These are phyloP conservation scores for Enteromius trimaculatus DNA, from an alignment of 2,797 vertebrate genomes.

Conservation along the genomic window DNA sequence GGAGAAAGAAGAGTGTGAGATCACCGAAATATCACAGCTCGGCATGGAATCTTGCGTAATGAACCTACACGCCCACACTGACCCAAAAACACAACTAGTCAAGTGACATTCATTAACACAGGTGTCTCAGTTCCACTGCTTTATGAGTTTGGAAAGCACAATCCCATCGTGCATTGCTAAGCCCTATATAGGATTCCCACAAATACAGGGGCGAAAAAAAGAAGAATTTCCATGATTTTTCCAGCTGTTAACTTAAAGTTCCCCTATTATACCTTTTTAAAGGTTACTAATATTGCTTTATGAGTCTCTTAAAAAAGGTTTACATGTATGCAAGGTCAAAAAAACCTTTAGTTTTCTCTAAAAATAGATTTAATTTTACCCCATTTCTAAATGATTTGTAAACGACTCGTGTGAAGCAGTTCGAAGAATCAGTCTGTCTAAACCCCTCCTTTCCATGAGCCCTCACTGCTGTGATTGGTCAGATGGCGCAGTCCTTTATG, in stretches of 20 bases:
- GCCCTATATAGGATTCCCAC: neutral
- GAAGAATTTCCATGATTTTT: neutral
- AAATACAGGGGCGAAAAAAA: neutral
- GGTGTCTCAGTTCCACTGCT: neutral
- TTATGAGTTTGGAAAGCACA: constrained; percentile 15
- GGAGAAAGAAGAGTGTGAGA: constrained; percentile 31
- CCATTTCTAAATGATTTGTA: too few relatives aligned
- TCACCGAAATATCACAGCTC: constrained; percentile 41
- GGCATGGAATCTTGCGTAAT: constrained; percentile 37
- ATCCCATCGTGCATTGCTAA: neutral
- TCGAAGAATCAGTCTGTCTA: too few relatives aligned
- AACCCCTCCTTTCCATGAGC: too few relatives aligned
- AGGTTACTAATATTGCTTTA: too few relatives aligned
- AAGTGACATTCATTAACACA: constrained; percentile 37
- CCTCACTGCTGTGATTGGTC: too few relatives aligned
- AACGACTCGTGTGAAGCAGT: too few relatives aligned
- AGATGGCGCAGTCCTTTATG: too few relatives aligned
- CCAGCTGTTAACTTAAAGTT: neutral
- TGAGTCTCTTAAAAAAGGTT: too few relatives aligned
- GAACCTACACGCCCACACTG: constrained; percentile 35
- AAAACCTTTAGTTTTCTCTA: too few relatives aligned
- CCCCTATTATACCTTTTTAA: too few relatives aligned
- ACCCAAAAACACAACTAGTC: constrained; percentile 26
- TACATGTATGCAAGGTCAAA: too few relatives aligned
- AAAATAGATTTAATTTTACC: too few relatives aligned